A percentile compares a stretch with the other conserved stretches of the same genome.
These are phyloP conservation scores for Istiophorus platypterus DNA, from an alignment of 2,113 vertebrate genomes.

Conservation along the genomic window DNA sequence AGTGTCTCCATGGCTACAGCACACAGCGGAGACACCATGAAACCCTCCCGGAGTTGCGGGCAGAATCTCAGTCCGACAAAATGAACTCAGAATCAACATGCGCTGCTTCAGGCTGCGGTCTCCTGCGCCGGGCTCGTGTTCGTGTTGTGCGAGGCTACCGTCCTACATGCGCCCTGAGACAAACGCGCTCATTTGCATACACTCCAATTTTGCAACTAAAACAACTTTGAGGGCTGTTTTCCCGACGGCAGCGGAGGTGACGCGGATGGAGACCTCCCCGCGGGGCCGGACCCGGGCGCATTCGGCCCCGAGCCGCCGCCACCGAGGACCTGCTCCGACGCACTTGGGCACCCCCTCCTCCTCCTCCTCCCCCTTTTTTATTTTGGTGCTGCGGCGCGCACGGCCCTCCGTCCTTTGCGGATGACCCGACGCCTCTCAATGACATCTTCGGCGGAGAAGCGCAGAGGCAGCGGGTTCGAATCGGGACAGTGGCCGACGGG, in stretches of 20 bases:
- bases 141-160: too few relatives aligned
- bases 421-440: slow-evolving; percentile 68
- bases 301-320: slow-evolving; percentile 43
- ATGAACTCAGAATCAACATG: slow-evolving; percentile 27
- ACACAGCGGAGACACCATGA: slow-evolving; percentile 74
- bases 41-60: slow-evolving; percentile 59
- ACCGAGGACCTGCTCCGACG: slow-evolving; percentile 54
- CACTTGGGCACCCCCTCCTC: slow-evolving; percentile 64
- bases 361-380: too few relatives aligned
- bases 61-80: slow-evolving; percentile 47
- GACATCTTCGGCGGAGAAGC: slow-evolving; percentile 51
- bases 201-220: background rate
- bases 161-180: background rate
- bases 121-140: background rate
- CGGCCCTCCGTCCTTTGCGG: slow-evolving; percentile 66
- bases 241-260: too few relatives aligned
- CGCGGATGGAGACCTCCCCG: slow-evolving; percentile 18
- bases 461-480: slow-evolving; percentile 34
- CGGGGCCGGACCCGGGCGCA: slow-evolving; percentile 33
- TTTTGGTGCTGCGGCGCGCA: slow-evolving; percentile 79
- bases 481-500: slow-evolving; percentile 11
- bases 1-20: slow-evolving; percentile 83
- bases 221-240: slow-evolving; percentile 9
- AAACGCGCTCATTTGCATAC: background rate
- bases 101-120: background rate